Base-by-base conservation (phyloP, 1,140 invertebrate genomes). In the Lycorma delicatula region DNA sequence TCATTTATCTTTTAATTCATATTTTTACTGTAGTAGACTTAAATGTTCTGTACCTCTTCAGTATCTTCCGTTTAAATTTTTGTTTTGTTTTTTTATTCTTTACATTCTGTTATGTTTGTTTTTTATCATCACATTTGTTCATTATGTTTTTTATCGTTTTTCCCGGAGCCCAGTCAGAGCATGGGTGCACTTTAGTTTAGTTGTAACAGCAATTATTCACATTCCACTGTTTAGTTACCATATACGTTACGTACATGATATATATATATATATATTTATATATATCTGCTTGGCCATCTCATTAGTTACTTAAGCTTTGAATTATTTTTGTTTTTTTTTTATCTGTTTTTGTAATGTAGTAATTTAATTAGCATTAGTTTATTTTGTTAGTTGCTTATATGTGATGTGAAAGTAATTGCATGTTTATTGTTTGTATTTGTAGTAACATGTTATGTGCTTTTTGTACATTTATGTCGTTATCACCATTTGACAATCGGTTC, bases 221-320 rank as follows among this genome's bases (percentile, higher is more conserved):
- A 51, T 31, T 49, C 46, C 31, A n/a, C 36, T 29, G 23, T 46
- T 18, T 31, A 28, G 26, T 29, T 4, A 9, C 18, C n/a, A 7
- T 29, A 29, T 44, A 44, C 41, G 41, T 44, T n/a, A 44, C 41
- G 54, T 59, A 52, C 44, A 59, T 54, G 54, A 52, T 57, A 29
- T 48, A 31, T 46, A 56, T 47, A 54, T 57, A 59, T 38, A 51
- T 62, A 46, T 53, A 63, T 56, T n/a, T 52, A 50, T 54, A 47
- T 56, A 44, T 50, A 61, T 58, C 52, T 63, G 52, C 57, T 56
- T 59, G 56, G 61, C 63, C 63, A 64, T 64, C 63, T 64, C 63
- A 64, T 56, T 62, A 64, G 63, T 64, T 54, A 59, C 63, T 64
- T 64, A 64, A 64, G 63, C 63, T 64, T 64, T 64, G 63, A 64